These are phyloP conservation scores for Scatophagus argus DNA, from an alignment of 2,113 vertebrate species.

Conservation along the genomic window DNA sequence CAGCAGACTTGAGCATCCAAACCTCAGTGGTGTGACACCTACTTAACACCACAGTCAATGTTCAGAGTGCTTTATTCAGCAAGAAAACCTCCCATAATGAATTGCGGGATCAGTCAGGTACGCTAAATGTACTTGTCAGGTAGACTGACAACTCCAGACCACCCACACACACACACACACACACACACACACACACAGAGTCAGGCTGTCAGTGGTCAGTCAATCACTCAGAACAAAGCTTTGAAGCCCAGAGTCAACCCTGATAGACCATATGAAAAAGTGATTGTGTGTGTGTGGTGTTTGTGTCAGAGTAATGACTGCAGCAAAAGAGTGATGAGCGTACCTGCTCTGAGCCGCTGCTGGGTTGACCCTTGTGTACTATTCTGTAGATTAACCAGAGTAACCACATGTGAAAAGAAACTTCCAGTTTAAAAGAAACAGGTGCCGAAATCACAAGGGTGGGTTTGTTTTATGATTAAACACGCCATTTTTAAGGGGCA, in stretches of 20 bases:
- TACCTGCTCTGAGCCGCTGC: slow-evolving; percentile 15
- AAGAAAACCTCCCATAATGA: slow-evolving; percentile 64
- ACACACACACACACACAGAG: slow-evolving; percentile 12
- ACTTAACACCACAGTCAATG: slow-evolving; percentile 61
- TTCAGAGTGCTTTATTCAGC: slow-evolving; percentile 57
- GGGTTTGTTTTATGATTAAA: not conserved
- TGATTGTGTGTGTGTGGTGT: slow-evolving; percentile 57
- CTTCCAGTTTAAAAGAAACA: not conserved
- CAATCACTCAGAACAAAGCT: slow-evolving; percentile 72
- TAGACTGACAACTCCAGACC: slow-evolving; percentile 56
- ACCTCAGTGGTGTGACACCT: slow-evolving; percentile 50
- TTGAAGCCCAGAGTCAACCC: slow-evolving; percentile 69
- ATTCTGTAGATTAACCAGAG: slow-evolving; percentile 8
- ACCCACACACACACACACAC: slow-evolving; percentile 43
- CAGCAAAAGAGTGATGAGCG: slow-evolving; percentile 27
- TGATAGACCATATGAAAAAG: slow-evolving; percentile 72
- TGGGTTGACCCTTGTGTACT: not conserved
- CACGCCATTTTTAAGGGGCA: no score
- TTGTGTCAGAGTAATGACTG: slow-evolving; percentile 24
- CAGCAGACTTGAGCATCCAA: slow-evolving; percentile 8
- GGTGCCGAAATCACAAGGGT: not conserved
- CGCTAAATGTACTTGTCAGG: slow-evolving; percentile 64
- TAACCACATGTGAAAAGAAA: not conserved
- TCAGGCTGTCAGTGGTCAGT: slow-evolving; percentile 55
- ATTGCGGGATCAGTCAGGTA: slow-evolving; percentile 67